Percentiles rank a stretch among this genome's conserved stretches.
Conservation (phyloP, 2,888 invertebrate genomes). For the Pristionchus maxplancki region DNA sequence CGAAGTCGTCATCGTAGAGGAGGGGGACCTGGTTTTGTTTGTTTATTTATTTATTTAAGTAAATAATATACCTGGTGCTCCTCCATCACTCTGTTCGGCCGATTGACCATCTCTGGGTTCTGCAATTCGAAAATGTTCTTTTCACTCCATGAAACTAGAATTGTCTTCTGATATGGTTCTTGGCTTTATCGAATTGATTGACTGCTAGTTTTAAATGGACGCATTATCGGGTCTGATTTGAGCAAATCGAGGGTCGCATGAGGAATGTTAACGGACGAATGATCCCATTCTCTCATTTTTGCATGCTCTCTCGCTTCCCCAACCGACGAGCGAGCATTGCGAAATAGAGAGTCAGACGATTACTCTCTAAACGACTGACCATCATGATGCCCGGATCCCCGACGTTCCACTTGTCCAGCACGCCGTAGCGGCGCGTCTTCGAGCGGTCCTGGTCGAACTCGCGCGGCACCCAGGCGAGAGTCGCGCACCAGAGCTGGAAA, state of each 20-base stretch:
- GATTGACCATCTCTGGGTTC: constrained; percentile 25
- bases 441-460: constrained; percentile 21
- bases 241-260: no score
- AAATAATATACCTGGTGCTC: background rate
- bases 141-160: no score
- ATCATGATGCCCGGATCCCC: background rate
- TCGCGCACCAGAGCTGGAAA: background rate
- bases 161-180: no score
- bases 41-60: background rate
- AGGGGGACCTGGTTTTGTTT: background rate
- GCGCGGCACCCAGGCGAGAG: constrained; percentile 9
- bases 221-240: no score
- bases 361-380: background rate
- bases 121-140: background rate
- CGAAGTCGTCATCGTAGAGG: constrained; percentile 16
- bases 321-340: no score
- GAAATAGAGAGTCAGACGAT: background rate
- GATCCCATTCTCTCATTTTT: no score
- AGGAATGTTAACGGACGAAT: no score
- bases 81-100: background rate
- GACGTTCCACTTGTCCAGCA: background rate
- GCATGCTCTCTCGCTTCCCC: no score
- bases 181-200: no score
- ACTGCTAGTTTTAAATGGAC: no score
- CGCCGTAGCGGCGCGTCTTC: background rate